Percentiles rank a stretch among this genome's conserved stretches.
These are phyloP conservation scores for Gambusia holbrooki DNA, from an alignment of 2,113 vertebrate species.

Conservation along the genomic window DNA sequence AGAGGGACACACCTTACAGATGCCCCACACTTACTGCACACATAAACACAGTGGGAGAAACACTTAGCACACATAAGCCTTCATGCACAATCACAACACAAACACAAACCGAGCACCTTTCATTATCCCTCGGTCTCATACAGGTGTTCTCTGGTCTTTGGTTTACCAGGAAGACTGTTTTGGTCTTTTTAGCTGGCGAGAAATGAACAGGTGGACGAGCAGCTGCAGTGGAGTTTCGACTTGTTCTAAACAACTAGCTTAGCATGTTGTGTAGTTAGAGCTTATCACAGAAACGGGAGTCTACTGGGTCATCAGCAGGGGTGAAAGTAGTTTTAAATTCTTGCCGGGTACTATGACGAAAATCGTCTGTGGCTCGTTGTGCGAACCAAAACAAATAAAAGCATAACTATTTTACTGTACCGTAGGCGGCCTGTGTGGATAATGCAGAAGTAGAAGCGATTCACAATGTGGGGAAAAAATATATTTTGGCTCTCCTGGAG, in stretches of 20 bases:
- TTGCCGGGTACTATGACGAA: too few relatives aligned
- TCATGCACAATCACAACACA: conserved; percentile 23
- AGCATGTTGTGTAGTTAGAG: background rate
- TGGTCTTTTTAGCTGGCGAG: background rate
- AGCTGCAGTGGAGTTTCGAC: background rate
- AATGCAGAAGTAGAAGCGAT: too few relatives aligned
- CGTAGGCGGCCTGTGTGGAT: too few relatives aligned
- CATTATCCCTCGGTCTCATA: conserved; percentile 61
- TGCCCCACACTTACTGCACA: conserved; percentile 30
- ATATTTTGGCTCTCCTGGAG: too few relatives aligned
- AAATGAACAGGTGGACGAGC: background rate
- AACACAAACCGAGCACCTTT: conserved; percentile 33
- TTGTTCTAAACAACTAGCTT: background rate
- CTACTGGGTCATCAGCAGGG: too few relatives aligned
- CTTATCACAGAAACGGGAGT: too few relatives aligned
- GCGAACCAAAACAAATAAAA: too few relatives aligned
- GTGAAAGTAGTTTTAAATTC: too few relatives aligned
- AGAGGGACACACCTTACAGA: conserved; percentile 60
- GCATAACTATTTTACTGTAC: too few relatives aligned
- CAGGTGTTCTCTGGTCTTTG: conserved; percentile 69
- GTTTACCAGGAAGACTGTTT: conserved; percentile 31
- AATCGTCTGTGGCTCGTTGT: too few relatives aligned
- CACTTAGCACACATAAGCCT: background rate
- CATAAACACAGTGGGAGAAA: conserved; percentile 31
- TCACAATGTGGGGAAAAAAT: too few relatives aligned